Evolutionary conservation across 1,140 invertebrate species (phyloP), one percentile per base, ranked within the genome.

Genomic region (Zaprionus davidi): DNA sequence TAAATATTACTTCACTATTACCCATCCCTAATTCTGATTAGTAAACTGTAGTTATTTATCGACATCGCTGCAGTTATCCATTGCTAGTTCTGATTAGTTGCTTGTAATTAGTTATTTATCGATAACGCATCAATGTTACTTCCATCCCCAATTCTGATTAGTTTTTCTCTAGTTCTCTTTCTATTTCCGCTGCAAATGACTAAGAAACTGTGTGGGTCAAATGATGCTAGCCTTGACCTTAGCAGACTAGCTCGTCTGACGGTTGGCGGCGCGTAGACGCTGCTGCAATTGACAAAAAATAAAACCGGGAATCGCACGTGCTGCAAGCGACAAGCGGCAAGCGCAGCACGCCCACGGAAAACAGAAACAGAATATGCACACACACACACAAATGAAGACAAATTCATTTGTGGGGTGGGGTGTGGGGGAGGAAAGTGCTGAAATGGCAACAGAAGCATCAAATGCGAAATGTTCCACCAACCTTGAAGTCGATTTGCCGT

Each of bases 401-500:
- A 4, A 22, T 24, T 11, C 46, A 49, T 34, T 26, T 67, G 22
- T 28, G 17, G 7, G n/a, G 41, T 28, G 12, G 7, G n/a, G n/a
- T n/a, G 15, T n/a, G 41, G n/a, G n/a, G 41, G 7, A 7, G 65
- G 12, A 85, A 62, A 70, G 67, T 70, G 67, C 67, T 46, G 53
- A 79, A 81, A 69, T 66, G 44, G 60, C 71, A 70, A 65, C 55
- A 59, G 31, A 53, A 59, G 31, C 44, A 79, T 79, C 79, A 82
- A 81, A 80, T 78, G 31, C 31, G 41, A 46, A 46, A 46, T 46
- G 71, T 53, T 64, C 70, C 20, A 17, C 6, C 75, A 88, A 77
- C 84, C 84, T 88, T 88, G 81, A 46, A 17, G n/a, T 46, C 6
- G 67, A 53, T 70, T 62, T 65, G 51, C 34, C n/a, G 55, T 55